A percentile compares a stretch with the other conserved stretches of the same genome.
Evolutionary conservation across 1,140 invertebrate genomes (phyloP).

Genomic region (Pseudobourletiella spinata): DNA sequence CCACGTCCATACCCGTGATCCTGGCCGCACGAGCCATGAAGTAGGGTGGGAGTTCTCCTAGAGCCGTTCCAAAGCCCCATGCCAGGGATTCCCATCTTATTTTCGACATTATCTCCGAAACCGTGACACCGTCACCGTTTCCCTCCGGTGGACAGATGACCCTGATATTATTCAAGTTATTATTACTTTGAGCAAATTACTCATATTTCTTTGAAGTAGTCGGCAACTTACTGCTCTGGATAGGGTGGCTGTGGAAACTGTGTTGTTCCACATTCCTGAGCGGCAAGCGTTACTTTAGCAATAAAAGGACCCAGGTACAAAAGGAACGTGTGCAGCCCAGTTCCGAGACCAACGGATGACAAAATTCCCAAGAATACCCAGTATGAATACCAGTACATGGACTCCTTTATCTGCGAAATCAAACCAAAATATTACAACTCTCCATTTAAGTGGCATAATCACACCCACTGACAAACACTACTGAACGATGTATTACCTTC

Average conservation of each 20-base stretch:
- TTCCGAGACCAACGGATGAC: constrained; percentile 94
- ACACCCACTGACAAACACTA: no score
- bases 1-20: constrained; percentile 49
- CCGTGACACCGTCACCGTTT: constrained; percentile 41
- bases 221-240: constrained; percentile 67
- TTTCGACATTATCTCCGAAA: constrained; percentile 89
- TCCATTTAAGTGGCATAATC: no score
- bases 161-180: constrained; percentile 36
- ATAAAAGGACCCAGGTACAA: constrained; percentile 91
- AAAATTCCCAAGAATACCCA: constrained; percentile 93
- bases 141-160: constrained; percentile 41
- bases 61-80: constrained; percentile 95
- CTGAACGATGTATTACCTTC: constrained; percentile 43
- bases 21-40: constrained; percentile 94
- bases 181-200: neutral
- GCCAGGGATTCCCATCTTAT: constrained; percentile 93
- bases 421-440: neutral
- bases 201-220: no score
- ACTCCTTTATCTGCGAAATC: constrained; percentile 26
- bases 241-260: constrained; percentile 91
- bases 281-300: constrained; percentile 91
- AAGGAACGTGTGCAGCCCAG: constrained; percentile 96
- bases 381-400: constrained; percentile 65
- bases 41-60: constrained; percentile 91
- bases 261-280: constrained; percentile 89